A percentile compares a stretch with the other conserved stretches of the same genome.
Conservation (phyloP, 2,113 vertebrate genomes). For the Fregata magnificens region DNA sequence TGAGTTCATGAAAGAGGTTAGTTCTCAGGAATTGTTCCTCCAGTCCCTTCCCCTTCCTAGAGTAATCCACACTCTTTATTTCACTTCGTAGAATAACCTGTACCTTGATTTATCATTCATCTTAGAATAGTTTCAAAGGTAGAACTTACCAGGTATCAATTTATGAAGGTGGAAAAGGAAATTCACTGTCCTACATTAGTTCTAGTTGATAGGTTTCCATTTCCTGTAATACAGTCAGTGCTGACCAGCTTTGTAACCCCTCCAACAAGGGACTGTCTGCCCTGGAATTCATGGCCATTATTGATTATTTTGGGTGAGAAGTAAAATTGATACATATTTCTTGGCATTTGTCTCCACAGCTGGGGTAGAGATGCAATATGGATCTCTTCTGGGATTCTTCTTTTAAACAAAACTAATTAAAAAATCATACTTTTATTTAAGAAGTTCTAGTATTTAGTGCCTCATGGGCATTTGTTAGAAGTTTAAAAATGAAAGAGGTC, state of each 20-base stretch:
- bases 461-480: not conserved
- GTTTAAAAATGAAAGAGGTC: not conserved
- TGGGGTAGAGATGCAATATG: not conserved
- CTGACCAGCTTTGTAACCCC: not conserved
- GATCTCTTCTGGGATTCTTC: not conserved
- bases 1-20: not conserved
- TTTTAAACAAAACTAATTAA: not conserved
- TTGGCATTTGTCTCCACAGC: not conserved
- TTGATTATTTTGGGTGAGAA: not conserved
- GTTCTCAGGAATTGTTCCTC: not conserved
- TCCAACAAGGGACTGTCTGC: not conserved
- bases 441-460: not conserved
- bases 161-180: not conserved
- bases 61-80: not conserved
- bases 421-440: not conserved
- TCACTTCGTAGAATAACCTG: not conserved
- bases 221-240: not conserved
- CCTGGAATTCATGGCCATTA: not conserved
- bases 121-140: not conserved
- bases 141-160: not conserved
- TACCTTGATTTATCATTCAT: not conserved
- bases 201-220: not conserved
- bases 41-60: not conserved
- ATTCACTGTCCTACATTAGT: not conserved
- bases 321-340: not conserved